Evolutionary conservation across 2,113 vertebrate genomes (phyloP).

Genomic region (Petrocephalus zakoni): DNA sequence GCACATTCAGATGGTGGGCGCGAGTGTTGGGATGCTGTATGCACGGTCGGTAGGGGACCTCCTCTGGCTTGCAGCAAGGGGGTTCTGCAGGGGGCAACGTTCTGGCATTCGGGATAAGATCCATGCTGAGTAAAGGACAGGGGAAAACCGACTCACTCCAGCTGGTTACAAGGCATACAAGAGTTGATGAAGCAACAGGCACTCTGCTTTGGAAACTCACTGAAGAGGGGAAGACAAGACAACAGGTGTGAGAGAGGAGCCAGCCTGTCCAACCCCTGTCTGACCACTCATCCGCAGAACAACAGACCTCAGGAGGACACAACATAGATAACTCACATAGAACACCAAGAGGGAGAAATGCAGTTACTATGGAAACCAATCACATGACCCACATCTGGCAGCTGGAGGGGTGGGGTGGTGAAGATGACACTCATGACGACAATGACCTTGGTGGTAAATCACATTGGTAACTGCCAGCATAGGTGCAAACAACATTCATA

Average conservation of each 20-base stretch:
- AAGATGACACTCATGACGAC: background rate
- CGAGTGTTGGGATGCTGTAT: background rate
- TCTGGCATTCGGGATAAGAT: conserved; percentile 21
- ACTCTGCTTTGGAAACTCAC: conserved; percentile 29
- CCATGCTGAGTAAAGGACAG: conserved; percentile 27
- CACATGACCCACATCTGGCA: background rate
- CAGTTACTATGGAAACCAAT: background rate
- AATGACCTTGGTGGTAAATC: background rate
- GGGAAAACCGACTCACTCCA: conserved; percentile 24
- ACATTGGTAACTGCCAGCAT: background rate
- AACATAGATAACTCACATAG: background rate
- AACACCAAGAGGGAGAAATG: background rate
- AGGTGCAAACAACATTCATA: background rate
- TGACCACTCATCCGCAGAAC: background rate
- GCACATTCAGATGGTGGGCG: background rate
- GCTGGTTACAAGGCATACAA: conserved; percentile 29
- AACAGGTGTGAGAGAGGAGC: conserved; percentile 17
- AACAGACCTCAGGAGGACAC: background rate
- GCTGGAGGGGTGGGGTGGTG: background rate
- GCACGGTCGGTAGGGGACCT: background rate
- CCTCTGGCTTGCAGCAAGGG: conserved; percentile 21
- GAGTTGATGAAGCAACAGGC: conserved; percentile 26
- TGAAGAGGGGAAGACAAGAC: conserved; percentile 21
- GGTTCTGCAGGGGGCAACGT: conserved; percentile 13
- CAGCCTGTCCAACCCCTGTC: background rate